Evolutionary conservation across 1,140 invertebrate genomes (phyloP), one percentile per base, ranked within the genome.

Genomic region (Pseudomyrmex pallidus): DNA sequence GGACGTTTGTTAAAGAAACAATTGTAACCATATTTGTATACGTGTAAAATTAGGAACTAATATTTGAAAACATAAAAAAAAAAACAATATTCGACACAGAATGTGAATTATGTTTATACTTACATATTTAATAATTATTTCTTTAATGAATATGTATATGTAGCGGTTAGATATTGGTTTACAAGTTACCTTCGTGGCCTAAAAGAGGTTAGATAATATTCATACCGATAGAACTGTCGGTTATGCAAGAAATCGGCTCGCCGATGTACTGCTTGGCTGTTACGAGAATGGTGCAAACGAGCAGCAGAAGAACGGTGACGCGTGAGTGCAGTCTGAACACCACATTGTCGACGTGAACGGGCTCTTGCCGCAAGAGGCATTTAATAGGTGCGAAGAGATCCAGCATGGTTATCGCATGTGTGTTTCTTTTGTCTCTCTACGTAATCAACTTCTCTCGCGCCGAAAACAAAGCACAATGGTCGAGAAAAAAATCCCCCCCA

Each of bases 211-310:
- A 83, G n/a, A 35, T 25, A 9, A 44, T 52, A 80, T 48, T 83
- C 87, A 72, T 90, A 92, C 90, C 91, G 76, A 91, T 90, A 63
- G 88, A 82, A 52, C 66, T 83, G 74, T 91, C 90, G 67, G 90
- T 89, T 66, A 93, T 92, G 84, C 94, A 94, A 78, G 91, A 90
- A 74, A 96, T 96, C 61, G 95, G 95, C 83, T 95, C 95, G 22
- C 95, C 95, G 76, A 95, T 91, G 86, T 94, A 95, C 82, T 95
- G 94, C 87, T 94, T 93, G 2, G 93, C 91, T 12, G 93, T 94
- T 77, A 94, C 92, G 57, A 94, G 84, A 35, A 92, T 87, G 9
- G 91, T 88, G 85, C 90, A 94, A 68, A 90, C 83, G 17, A 91
- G 85, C 52, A 93, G 74, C 48, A 93, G 83, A 9, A 92, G 77